Evolutionary conservation across 2,113 vertebrate species (phyloP).

Genomic region (Hassar affinis): DNA sequence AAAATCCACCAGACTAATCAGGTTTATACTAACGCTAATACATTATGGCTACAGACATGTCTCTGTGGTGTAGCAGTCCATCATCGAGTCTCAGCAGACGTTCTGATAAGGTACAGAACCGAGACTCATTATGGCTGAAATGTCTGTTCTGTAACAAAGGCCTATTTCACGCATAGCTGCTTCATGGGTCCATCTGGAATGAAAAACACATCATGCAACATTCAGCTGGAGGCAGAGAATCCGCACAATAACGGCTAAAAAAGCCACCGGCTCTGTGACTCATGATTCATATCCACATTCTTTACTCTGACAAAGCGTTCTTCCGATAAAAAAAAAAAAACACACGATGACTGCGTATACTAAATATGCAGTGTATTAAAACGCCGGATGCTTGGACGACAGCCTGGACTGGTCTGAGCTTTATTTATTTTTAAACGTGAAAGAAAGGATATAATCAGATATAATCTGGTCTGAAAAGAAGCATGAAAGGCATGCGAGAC

Average conservation of each 20-base stretch:
- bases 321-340: neutral
- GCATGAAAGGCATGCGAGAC: neutral
- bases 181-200: conserved; percentile 12
- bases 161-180: conserved; percentile 18
- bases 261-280: neutral
- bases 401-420: neutral
- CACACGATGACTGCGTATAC: neutral
- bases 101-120: neutral
- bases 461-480: neutral
- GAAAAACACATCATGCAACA: neutral
- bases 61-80: neutral
- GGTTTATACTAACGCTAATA: no score
- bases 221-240: neutral
- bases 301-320: neutral
- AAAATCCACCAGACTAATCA: neutral
- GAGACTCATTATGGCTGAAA: neutral
- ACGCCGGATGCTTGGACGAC: neutral
- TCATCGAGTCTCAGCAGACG: conserved; percentile 3
- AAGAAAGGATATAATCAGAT: neutral
- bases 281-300: neutral
- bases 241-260: neutral
- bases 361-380: neutral
- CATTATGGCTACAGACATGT: no score
- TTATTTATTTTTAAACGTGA: neutral
- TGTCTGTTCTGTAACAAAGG: neutral